Base-by-base conservation (phyloP, 2,797 vertebrate species). In the Dipus sagitta region DNA sequence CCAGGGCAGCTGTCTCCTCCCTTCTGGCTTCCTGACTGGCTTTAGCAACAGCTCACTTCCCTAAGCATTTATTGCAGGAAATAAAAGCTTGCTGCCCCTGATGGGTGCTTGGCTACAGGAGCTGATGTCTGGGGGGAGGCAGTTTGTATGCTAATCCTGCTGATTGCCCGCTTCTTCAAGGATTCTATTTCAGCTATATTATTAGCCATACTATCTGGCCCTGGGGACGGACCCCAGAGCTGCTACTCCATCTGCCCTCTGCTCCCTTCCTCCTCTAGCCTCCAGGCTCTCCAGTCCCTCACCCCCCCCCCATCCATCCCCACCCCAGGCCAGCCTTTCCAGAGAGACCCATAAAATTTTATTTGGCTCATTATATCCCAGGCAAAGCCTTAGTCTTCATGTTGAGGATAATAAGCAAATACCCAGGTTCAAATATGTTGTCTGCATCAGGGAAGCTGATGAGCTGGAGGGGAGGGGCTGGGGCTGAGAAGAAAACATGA, bases 141-240 rank as follows among this genome's bases (percentile, higher is more conserved):
- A 84, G 91, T 97, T 97, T 97, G 95, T 92, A 97, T 97, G 96
- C 87, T 96, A 96, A 96, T 94, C 93, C 23, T n/a, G 34, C 52
- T 96, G 93, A 97, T 92, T 83, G 91, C 86, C 85, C 84, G 32
- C 72, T 74, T 1, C 0, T 34, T 92, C 71, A 42, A 93, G 86
- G 86, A 58, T 92, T 82, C 67, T 34, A 86, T 86, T 94, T 84
- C 79, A 93, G 93, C 77, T 83, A 65, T 88, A 32, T 75, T 75
- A 88, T 88, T 88, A 94, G 90, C 77, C 86, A 62, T 77, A 67
- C 82, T 84, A 86, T 96, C 42, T 92, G 95, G 86, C 93, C 70
- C 86, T 28, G n/a, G 96, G 80, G 94, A 92, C 86, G 88, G 81
- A 77, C 62, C 58, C 60, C 2, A 58, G 80, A 86, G 79, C 74